phyloP scores from a whole-genome alignment of 2,797 vertebrate genomes.

The Vultur gryphus region DNA sequence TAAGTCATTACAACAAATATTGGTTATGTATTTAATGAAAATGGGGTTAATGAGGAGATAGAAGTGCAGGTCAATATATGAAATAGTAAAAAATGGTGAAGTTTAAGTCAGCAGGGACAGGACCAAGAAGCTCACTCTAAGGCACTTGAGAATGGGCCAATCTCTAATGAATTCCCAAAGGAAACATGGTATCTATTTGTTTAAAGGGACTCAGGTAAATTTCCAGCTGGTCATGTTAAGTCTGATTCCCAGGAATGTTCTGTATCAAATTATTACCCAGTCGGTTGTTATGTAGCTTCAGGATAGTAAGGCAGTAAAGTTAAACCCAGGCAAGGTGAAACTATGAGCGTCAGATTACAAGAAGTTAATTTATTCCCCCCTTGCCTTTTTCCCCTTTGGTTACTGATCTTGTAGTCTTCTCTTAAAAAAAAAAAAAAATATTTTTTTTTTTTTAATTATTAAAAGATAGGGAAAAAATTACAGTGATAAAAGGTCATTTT shows the following conservation, averaged over 20 bases:
- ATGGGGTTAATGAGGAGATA: neutral
- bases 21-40: neutral
- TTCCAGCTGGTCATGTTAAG: neutral
- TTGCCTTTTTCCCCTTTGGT: fast-evolving
- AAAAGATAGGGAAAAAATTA: too few relatives aligned
- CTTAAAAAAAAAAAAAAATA: too few relatives aligned
- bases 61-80: neutral
- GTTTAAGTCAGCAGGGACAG: neutral
- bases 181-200: neutral
- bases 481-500: neutral
- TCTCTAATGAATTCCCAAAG: neutral
- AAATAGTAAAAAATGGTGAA: neutral
- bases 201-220: neutral
- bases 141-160: neutral
- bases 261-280: neutral
- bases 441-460: too few relatives aligned
- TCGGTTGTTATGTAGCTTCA: neutral
- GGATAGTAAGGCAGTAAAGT: neutral
- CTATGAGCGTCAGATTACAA: neutral
- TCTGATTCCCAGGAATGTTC: neutral
- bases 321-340: neutral
- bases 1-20: neutral
- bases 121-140: neutral
- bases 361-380: neutral
- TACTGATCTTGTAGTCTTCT: neutral